Evolutionary conservation across 2,113 vertebrate species (phyloP).

Genomic region (Megalops atlanticus): DNA sequence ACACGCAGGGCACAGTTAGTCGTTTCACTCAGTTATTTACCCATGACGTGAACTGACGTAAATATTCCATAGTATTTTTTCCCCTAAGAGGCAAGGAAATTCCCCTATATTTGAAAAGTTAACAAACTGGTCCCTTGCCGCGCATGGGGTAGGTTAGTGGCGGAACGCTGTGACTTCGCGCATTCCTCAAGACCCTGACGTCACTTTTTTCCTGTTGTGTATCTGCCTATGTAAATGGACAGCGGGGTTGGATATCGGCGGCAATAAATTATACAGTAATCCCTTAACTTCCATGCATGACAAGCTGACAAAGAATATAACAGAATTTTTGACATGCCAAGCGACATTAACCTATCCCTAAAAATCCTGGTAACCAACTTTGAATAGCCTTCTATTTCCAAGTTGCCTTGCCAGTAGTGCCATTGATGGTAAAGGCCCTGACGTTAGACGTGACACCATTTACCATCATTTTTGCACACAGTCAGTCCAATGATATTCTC

Average conservation of each 20-base stretch:
- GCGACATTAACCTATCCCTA: background rate
- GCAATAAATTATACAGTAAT: too few relatives aligned
- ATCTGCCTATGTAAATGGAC: background rate
- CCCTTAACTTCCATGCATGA: background rate
- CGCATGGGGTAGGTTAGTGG: background rate
- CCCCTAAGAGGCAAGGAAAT: background rate
- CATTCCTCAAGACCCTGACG: background rate
- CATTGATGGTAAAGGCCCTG: background rate
- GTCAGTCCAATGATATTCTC: background rate
- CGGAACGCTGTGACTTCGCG: background rate
- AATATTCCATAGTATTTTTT: background rate
- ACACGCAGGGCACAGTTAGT: background rate
- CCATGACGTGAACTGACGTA: conserved; percentile 3
- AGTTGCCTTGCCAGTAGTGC: background rate
- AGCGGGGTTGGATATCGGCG: background rate
- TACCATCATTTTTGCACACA: background rate
- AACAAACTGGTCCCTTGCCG: background rate
- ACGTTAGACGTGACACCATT: background rate
- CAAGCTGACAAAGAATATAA: background rate
- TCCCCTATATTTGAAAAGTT: background rate
- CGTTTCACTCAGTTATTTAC: background rate
- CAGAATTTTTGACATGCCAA: background rate
- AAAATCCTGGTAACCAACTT: background rate
- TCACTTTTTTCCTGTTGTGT: background rate
- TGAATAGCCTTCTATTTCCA: background rate